Conservation (phyloP, 2,888 invertebrate genomes). For the Thereva nobilitata region DNA sequence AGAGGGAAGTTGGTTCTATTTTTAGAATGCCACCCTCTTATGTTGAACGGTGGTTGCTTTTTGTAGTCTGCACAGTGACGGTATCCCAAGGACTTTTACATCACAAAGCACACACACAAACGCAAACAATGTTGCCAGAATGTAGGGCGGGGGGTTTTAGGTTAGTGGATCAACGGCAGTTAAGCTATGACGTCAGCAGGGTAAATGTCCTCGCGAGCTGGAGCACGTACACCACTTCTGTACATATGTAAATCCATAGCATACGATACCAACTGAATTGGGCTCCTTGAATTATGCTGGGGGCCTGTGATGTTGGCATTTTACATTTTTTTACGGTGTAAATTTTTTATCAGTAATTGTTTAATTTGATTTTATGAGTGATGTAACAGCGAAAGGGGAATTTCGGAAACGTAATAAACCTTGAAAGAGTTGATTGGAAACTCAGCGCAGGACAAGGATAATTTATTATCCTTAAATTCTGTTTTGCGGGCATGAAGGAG, state of each 20-base stretch:
- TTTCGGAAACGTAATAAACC: too few relatives aligned
- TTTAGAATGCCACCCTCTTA: conserved; percentile 33
- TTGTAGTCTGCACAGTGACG: conserved; percentile 20
- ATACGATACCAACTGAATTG: conserved; percentile 21
- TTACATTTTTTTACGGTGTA: too few relatives aligned
- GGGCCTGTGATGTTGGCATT: neutral
- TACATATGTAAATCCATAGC: conserved; percentile 32
- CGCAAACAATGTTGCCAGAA: neutral
- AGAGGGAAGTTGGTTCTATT: conserved; percentile 38
- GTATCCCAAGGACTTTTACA: conserved; percentile 26
- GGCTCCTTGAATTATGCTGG: conserved; percentile 3
- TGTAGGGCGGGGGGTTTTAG: conserved; percentile 38
- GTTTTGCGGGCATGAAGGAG: too few relatives aligned
- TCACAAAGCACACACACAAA: conserved; percentile 1
- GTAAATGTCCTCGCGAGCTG: conserved; percentile 48
- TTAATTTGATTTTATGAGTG: too few relatives aligned
- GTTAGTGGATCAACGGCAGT: conserved; percentile 47
- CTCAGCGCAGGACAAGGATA: too few relatives aligned
- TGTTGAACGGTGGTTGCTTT: neutral
- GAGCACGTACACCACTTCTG: conserved; percentile 42
- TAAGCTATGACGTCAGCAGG: conserved; percentile 49
- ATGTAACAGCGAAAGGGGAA: too few relatives aligned
- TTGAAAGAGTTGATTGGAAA: too few relatives aligned
- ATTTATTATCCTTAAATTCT: too few relatives aligned
- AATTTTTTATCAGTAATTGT: too few relatives aligned